Base-by-base conservation (phyloP, 2,888 invertebrate genomes). In the Coremacera marginata region DNA sequence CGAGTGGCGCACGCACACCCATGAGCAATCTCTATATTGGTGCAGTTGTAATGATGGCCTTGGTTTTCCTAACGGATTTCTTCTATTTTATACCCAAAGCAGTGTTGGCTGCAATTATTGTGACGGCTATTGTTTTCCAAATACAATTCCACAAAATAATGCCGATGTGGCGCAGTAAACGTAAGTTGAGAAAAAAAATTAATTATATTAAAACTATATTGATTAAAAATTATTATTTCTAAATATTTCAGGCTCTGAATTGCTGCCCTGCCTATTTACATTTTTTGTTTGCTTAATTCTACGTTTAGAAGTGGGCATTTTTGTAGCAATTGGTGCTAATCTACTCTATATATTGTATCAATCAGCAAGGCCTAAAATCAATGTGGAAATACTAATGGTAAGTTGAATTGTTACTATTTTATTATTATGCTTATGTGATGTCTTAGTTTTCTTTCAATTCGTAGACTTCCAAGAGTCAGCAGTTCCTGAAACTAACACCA, bases 101-200 rank as follows among this genome's bases (percentile, higher is more conserved):
- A 0, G 93, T 95, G 8, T 90, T 98, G 81, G 96, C 96, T 1
- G 95, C 95, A 0, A 94, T 98, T 84, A 96, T 97, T 84, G 95
- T 97, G 79, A 94, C 95, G 34, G 97, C 97, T 57, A 97, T 97
- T 44, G 91, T 97, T 70, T 96, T 96, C 88, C 96, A 96, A 95
- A 93, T 96, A 2, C 96, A 96, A 88, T 94, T 95, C 81, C 93
- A 94, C 86, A 95, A 96, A 70, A 91, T 96, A 62, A 92, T 93
- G 81, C 95, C 95, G 0, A 95, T 96, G 94, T 96, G 96, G 95
- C 92, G 94, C 82, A 94, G 95, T 49, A 96, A 95, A 89, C 95
- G 95, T 95, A 88, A 92, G 93, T 91, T 8, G 2, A 3, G 0
- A 3, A 0, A 31, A 5, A 63, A 4, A 63, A 57, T 31, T 5